A percentile compares a stretch with the other conserved stretches of the same genome.
Conservation (phyloP, 2,113 vertebrate species). For the Labeo catla region DNA sequence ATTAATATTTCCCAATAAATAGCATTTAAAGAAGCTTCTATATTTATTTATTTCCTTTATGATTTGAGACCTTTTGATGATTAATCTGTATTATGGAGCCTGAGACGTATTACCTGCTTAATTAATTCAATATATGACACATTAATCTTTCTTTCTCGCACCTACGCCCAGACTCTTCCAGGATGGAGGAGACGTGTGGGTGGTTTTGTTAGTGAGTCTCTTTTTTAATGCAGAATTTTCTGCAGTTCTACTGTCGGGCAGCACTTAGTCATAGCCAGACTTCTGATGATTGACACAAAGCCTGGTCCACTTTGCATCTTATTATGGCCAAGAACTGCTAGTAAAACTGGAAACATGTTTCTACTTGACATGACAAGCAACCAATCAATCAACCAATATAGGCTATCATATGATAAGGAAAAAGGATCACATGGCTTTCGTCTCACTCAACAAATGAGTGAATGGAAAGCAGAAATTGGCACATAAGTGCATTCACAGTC, state of each 20-base stretch:
- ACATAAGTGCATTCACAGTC: background rate
- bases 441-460: background rate
- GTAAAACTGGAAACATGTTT: background rate
- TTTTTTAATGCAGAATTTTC: background rate
- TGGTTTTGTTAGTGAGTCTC: constrained; percentile 1
- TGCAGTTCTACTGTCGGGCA: background rate
- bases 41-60: constrained; percentile 79
- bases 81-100: constrained; percentile 75
- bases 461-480: background rate
- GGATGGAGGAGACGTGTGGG: background rate
- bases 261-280: background rate
- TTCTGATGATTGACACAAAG: background rate
- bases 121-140: constrained; percentile 81
- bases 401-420: background rate
- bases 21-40: constrained; percentile 74
- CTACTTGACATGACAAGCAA: background rate
- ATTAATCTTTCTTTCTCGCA: constrained; percentile 73
- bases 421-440: background rate
- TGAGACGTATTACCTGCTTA: constrained; percentile 76
- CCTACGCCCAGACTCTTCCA: constrained; percentile 23
- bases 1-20: constrained; percentile 78
- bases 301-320: background rate
- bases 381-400: background rate
- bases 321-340: background rate
- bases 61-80: constrained; percentile 72